Evolutionary conservation across 2,797 vertebrate genomes (phyloP), one percentile per base, ranked within the genome.

Genomic region (Chrosomus eos): DNA sequence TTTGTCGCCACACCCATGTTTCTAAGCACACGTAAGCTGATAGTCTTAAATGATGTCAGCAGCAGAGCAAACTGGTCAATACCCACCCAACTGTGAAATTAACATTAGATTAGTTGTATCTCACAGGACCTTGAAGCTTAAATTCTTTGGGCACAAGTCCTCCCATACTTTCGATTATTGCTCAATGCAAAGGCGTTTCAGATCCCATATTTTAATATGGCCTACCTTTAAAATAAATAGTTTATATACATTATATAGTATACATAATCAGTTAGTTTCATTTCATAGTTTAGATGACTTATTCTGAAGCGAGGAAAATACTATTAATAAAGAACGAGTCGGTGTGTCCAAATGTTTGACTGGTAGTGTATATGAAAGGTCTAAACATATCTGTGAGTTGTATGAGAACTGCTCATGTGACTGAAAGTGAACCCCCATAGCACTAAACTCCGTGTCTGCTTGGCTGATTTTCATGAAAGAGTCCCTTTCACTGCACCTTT

Each of bases 381-480:
- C 77, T 87, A 87, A 87, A 87, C 75, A 83, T 70, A 67, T 83
- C 51, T 85, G 62, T 3, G 64, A 84, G 78, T 85, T 79, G 74
- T 62, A 28, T 68, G 80, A 81, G 72, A 81, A 51, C 82, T 75
- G 77, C 53, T 77, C 78, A 62, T 53, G 73, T 81, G 82, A 84
- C 78, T 51, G 23, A 74, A 84, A 75, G 60, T 60, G 38, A 86
- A 58, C 48, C 64, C 51, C 45, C 51, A 43, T 16, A 21, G 33
- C 36, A 19, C 21, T 89, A 60, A 79, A 86, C 51, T 81, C 40
- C 21, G 13, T 78, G 71, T 75, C 81, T 72, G 31, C 55, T 73
- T 28, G 64, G 67, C 70, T 64, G 83, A 31, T 58, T 26, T 19
- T 58, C 5, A 31, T 66, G 48, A 87, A 45, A 67, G 36, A 60